Evolutionary conservation across 2,113 vertebrate species (phyloP), one percentile per base, ranked within the genome.

Genomic region (Phyllopteryx taeniolatus): DNA sequence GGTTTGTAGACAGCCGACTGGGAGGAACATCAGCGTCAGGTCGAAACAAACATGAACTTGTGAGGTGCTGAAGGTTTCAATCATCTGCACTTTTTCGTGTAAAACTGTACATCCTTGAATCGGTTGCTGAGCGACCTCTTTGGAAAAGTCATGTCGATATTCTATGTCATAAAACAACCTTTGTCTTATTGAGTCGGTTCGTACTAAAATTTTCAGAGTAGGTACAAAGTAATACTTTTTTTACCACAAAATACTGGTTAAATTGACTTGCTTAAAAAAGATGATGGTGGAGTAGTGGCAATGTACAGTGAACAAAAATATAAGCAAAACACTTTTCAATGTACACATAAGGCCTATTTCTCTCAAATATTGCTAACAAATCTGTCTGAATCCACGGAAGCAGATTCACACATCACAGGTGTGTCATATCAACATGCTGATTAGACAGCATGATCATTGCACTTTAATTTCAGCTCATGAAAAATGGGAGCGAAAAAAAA

Each of bases 41-140:
- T 76, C 60, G 44, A 54, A 42, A 44, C 43, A 74, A 68, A 83
- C 64, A 68, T 83, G 53, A 79, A 82, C 74, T 74, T 71, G 66
- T 73, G 27, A 62, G 13, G 17, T 20, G 59, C 11, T 72, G 20
- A 72, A 78, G 13, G 66, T 73, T 57, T 76, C 19, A 44, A 6
- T 70, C 66, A n/a, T 72, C 49, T 68, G 39, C 3, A 9, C 10
- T 68, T 12, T 42, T 73, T 77, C 43, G 10, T 65, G 71, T 65
- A 56, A 13, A 4, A 54, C 35, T 39, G 11, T 73, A 51, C 14
- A 15, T 12, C 22, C 27, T 59, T 59, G 7, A 61, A 61, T 31
- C 17, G 31, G 14, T 35, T 15, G 31, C n/a, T 56, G 8, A 6
- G 8, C 53, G 3, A 9, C 53, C n/a, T 20, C 53, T 8, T 46